These are phyloP conservation scores for Crematogaster levior DNA, from an alignment of 2,888 invertebrate genomes.

Conservation along the genomic window DNA sequence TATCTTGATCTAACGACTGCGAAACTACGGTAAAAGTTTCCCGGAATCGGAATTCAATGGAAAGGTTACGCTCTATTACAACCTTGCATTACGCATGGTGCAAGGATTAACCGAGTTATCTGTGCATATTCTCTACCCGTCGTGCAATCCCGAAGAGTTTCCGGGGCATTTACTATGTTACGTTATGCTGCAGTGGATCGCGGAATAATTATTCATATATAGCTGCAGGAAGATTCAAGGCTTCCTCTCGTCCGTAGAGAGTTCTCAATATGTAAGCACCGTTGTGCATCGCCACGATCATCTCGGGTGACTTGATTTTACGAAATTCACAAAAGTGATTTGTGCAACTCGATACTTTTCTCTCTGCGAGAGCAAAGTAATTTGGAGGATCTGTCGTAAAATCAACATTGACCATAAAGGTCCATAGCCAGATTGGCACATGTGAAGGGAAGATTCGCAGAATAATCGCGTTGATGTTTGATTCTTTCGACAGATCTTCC, in stretches of 20 bases:
- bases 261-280: constrained; percentile 36
- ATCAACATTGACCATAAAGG: constrained; percentile 36
- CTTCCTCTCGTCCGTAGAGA: neutral
- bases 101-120: constrained; percentile 21
- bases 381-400: constrained; percentile 2
- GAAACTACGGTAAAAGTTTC: neutral
- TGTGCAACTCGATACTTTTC: neutral
- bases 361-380: neutral
- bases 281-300: neutral
- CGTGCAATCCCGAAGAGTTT: neutral
- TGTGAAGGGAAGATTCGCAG: neutral
- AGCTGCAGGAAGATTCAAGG: neutral
- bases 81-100: neutral
- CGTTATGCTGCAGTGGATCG: neutral
- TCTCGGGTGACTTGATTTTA: constrained; percentile 34
- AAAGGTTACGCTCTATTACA: neutral
- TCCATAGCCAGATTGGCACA: neutral
- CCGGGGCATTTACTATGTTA: neutral
- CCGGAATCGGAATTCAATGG: neutral
- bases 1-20: constrained; percentile 4
- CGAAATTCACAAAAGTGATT: constrained; percentile 27
- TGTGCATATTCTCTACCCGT: no score
- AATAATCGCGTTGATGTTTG: neutral
- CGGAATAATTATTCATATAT: constrained; percentile 53
- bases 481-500: constrained; percentile 2